Evolutionary conservation across 2,888 invertebrate genomes (phyloP), one percentile per base, ranked within the genome.

Genomic region (Diadegma fenestrale): DNA sequence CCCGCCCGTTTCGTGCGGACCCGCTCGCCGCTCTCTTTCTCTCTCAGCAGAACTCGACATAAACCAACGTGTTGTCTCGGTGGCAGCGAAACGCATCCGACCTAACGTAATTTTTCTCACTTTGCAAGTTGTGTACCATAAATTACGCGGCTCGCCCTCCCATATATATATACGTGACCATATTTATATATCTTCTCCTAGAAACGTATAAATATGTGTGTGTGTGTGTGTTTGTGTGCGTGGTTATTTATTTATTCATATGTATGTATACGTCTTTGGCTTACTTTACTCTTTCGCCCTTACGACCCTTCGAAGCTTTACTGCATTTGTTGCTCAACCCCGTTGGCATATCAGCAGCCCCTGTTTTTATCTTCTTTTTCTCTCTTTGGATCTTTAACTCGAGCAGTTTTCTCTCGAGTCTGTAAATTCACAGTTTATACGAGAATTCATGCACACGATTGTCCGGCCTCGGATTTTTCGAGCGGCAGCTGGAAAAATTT

Each of bases 71-170:
- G n/a, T 89, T 90, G 91, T 90, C 90, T 88, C 89, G 88, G 86
- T 87, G 82, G 86, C 88, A 82, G 85, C 88, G 86, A 88, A 88
- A 88, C 86, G 88, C 78, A 88, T 86, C 87, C 86, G 89, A 90
- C 90, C 88, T 89, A 89, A 89, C 90, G 91, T 91, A 91, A 93
- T 93, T 93, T 93, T 93, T 93, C 93, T 93, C 93, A 93, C 92
- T 93, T 93, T 92, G 90, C 90, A 92, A 93, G 89, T 93, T 92
- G 89, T 91, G 89, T 81, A 82, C 90, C 90, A 91, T 93, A 93
- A 93, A 93, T 93, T 92, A 92, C 85, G 84, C 85, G 84, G 68
- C 22, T 81, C 82, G 84, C 82, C 82, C 81, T 45, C 80, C 80
- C 10, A 63, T 61, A 69, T 63, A 63, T 61, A 69, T 63, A 72